Base-by-base conservation (phyloP, 2,113 vertebrate species). In the Eolophus roseicapilla region DNA sequence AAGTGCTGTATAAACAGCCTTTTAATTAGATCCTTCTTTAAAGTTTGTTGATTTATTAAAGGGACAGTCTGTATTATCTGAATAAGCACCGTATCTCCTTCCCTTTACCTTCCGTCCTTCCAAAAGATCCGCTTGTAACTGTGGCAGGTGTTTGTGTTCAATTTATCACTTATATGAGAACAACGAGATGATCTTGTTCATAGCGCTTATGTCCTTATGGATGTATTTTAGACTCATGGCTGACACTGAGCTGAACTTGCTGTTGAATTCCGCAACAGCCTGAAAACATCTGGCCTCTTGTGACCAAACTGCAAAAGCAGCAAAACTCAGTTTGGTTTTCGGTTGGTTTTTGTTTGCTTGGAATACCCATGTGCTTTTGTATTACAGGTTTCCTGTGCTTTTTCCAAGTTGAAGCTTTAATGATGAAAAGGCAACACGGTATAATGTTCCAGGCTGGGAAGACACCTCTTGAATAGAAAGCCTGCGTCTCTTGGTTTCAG, bases 361-460 rank as follows among this genome's bases (percentile, higher is more conserved):
- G 23, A 91, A 33, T 33, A 9, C 17, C 9, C 37, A 1, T 6
- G 25, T 53, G 46, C 37, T 41, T 63, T 33, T 75, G 11, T 23
- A 41, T 24, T 59, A 63, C 3, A 53, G 24, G 24, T 41, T 78
- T 82, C 19, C 70, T 0, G 0, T 71, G 52, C 15, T 55, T 41
- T n/a, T 65, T 63, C n/a, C 68, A 46, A 21, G 55, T 1, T 70
- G 60, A 71, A 71, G 21, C 17, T 47, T 64, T 82, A n/a, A 19
- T 3, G 20, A 39, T 20, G 35, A 53, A 3, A 46, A 27, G 57
- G 62, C 27, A 70, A 60, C 0, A 0, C 1, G 14, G 7, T 50
- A 25, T 14, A 55, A 11, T 13, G 39, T 33, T 11, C 25, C 57
- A 75, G 82, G 70, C 35, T 82, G 78, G 37, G 86, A 68, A 67